Evolutionary conservation across 2,797 vertebrate species (phyloP).

Genomic region (Xerus rutilus): DNA sequence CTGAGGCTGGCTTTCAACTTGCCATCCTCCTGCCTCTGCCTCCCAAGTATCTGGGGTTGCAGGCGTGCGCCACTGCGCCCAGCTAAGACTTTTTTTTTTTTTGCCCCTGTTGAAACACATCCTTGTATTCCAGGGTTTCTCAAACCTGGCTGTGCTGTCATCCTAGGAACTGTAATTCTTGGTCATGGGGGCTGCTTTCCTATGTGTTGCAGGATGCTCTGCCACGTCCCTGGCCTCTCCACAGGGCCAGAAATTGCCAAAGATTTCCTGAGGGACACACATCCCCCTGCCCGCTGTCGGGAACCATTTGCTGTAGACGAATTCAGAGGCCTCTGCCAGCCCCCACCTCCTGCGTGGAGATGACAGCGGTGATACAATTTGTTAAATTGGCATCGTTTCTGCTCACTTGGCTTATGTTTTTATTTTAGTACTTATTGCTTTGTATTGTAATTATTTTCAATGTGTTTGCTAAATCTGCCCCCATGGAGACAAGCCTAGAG

Average conservation of each 20-base stretch:
- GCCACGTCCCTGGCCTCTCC: background rate
- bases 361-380: background rate
- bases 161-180: background rate
- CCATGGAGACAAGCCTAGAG: background rate
- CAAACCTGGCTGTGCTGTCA: background rate
- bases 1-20: too few species aligned
- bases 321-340: background rate
- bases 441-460: background rate
- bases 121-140: background rate
- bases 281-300: background rate
- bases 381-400: constrained; percentile 3
- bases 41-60: too few species aligned
- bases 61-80: too few species aligned
- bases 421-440: background rate
- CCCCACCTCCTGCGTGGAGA: background rate
- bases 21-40: too few species aligned
- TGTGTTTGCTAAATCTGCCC: constrained; percentile 23
- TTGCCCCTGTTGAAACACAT: background rate
- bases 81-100: background rate
- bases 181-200: background rate
- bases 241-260: background rate
- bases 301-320: background rate
- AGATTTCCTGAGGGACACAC: background rate
- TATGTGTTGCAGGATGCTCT: background rate
- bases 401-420: background rate